These are phyloP conservation scores for Microctonus brassicae DNA, from an alignment of 2,888 invertebrate genomes.

Conservation along the genomic window DNA sequence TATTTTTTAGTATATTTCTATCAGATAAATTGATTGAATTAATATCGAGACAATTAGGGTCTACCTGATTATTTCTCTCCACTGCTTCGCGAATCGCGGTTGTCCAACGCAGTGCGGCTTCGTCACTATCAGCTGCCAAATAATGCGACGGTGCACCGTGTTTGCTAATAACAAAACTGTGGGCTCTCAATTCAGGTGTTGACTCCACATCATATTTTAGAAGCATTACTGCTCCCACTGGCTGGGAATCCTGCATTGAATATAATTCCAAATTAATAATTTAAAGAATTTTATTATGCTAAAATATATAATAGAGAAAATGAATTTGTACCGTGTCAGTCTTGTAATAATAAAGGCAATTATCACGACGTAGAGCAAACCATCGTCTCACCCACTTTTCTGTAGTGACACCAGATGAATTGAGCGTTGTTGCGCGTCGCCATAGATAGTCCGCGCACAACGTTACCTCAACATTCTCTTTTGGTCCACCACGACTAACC, in stretches of 20 bases:
- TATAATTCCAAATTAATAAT: neutral
- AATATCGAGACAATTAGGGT: neutral
- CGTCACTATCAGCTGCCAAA: conserved; percentile 84
- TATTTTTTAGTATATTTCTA: neutral
- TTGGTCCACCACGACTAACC: conserved; percentile 73
- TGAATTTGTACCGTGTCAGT: conserved; percentile 87
- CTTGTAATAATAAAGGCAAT: conserved; percentile 96
- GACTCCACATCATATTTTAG: conserved; percentile 82
- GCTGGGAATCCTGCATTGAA: conserved; percentile 80
- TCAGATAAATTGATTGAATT: neutral
- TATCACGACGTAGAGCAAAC: conserved; percentile 92
- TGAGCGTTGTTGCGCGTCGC: conserved; percentile 77
- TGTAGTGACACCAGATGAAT: conserved; percentile 70
- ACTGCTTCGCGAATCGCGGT: conserved; percentile 84
- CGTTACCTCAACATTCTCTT: conserved; percentile 69
- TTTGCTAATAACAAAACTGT: conserved; percentile 80
- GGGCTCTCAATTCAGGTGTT: conserved; percentile 75
- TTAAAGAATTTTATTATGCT: neutral
- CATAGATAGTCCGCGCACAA: conserved; percentile 84
- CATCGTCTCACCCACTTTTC: conserved; percentile 89
- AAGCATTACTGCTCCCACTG: conserved; percentile 90
- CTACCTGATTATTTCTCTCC: conserved; percentile 79
- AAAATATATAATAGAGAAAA: neutral
- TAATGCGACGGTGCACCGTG: conserved; percentile 81
- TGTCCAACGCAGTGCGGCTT: conserved; percentile 82